These are phyloP conservation scores for Gymnorhina tibicen DNA, from an alignment of 2,113 vertebrate species.

Conservation along the genomic window DNA sequence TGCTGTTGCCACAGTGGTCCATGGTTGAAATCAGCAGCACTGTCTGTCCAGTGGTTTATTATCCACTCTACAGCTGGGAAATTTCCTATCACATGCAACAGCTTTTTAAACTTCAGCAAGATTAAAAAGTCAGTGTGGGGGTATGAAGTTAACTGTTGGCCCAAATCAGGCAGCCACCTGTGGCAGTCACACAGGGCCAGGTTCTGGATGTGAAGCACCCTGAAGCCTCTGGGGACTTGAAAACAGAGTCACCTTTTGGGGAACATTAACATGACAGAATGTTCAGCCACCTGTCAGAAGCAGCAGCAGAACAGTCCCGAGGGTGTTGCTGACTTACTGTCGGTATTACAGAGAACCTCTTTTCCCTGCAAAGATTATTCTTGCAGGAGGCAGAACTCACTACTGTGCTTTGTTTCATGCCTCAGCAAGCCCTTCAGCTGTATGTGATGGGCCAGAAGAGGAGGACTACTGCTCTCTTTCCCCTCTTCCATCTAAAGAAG, in stretches of 20 bases:
- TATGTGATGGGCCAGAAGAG: background rate
- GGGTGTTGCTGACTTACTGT: background rate
- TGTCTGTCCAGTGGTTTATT: background rate
- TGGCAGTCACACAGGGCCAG: background rate
- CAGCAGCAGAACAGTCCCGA: rapidly evolving
- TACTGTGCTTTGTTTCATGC: rapidly evolving
- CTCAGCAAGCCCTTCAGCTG: background rate
- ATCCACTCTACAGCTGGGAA: background rate
- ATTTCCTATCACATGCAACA: background rate
- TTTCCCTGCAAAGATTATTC: background rate
- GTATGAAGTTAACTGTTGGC: background rate
- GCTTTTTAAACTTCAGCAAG: background rate
- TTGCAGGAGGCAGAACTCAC: background rate
- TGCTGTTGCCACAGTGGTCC: background rate
- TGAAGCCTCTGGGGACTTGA: background rate
- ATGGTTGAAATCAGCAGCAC: background rate
- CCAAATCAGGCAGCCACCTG: background rate
- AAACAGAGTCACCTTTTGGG: background rate
- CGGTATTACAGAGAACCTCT: background rate
- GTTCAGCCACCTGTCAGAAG: background rate
- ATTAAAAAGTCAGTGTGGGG: background rate
- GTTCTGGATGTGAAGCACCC: background rate
- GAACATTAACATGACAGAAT: background rate
- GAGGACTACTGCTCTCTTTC: background rate
- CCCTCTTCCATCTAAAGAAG: background rate